Evolutionary conservation across 2,113 vertebrate species (phyloP).

Genomic region (Bubo bubo): DNA sequence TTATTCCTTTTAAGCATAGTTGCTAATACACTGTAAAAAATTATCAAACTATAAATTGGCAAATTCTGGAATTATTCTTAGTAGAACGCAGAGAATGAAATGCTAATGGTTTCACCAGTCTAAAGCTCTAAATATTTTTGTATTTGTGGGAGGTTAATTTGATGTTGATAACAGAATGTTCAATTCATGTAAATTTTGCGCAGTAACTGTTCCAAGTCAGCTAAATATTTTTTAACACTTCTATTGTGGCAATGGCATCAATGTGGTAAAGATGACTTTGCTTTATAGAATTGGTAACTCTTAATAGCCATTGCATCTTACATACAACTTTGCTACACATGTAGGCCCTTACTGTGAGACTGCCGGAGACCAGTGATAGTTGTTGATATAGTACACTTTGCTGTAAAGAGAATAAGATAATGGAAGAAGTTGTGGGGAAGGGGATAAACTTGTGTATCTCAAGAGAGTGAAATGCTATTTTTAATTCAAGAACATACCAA

Average conservation of each 20-base stretch:
- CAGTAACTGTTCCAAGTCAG: background rate
- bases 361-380: background rate
- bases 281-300: background rate
- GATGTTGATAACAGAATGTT: background rate
- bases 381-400: background rate
- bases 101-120: background rate
- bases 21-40: background rate
- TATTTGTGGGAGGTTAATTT: background rate
- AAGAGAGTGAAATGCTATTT: conserved; percentile 44
- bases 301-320: background rate
- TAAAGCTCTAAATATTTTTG: background rate
- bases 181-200: background rate
- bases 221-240: background rate
- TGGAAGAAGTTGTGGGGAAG: background rate
- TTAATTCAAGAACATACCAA: conserved; percentile 91
- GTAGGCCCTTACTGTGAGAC: background rate
- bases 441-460: background rate
- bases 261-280: background rate
- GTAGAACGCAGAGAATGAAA: background rate
- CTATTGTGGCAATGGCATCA: background rate
- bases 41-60: background rate
- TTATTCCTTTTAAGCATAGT: background rate
- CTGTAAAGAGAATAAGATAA: background rate
- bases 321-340: background rate
- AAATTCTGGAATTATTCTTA: background rate